Percentiles rank a stretch among this genome's conserved stretches.
Conservation (phyloP, 2,113 vertebrate genomes). For the Cottus gobio region DNA sequence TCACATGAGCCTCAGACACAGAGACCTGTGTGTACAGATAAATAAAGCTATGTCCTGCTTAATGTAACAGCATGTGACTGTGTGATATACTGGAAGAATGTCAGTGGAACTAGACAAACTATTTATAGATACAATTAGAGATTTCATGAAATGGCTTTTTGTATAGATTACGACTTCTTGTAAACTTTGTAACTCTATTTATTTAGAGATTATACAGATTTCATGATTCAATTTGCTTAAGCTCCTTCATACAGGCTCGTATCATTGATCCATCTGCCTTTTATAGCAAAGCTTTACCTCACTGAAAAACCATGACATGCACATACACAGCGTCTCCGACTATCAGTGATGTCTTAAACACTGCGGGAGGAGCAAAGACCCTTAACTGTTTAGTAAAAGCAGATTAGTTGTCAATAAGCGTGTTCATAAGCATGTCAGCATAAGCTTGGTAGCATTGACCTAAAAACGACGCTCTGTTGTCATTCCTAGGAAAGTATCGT, state of each 20-base stretch:
- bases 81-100: background rate
- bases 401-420: background rate
- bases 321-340: background rate
- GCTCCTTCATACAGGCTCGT: constrained; percentile 95
- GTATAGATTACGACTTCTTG: background rate
- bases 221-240: constrained; percentile 82
- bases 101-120: background rate
- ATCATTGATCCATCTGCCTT: constrained; percentile 60
- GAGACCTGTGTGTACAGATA: constrained; percentile 14
- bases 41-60: constrained; percentile 20
- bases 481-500: constrained; percentile 89
- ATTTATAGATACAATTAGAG: background rate
- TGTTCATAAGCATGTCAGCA: background rate
- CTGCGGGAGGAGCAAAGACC: background rate
- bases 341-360: background rate
- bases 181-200: background rate
- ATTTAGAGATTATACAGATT: background rate
- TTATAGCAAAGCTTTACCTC: background rate
- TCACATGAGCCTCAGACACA: constrained; percentile 54
- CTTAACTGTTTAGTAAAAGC: background rate
- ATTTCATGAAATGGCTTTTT: background rate
- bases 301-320: background rate
- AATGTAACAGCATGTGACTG: constrained; percentile 32
- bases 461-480: constrained; percentile 2
- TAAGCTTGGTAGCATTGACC: background rate